phyloP scores from a whole-genome alignment of 2,888 invertebrate species.

The Lasioglossum vierecki region DNA sequence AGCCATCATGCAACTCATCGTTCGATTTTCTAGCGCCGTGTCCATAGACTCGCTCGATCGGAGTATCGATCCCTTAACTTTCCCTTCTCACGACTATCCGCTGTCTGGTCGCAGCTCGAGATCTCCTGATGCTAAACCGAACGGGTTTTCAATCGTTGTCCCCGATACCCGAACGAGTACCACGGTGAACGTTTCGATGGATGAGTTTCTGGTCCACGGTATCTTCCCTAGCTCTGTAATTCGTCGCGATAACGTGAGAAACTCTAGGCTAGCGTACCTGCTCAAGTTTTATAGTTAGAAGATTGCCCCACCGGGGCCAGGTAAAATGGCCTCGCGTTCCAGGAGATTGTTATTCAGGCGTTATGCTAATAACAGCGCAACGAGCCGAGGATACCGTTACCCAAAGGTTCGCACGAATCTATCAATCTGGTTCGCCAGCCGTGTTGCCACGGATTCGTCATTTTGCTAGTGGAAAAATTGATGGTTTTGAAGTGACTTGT shows the following conservation, averaged over 20 bases:
- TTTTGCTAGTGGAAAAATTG: not conserved
- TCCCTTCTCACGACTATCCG: slow-evolving; percentile 55
- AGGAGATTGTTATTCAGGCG: slow-evolving; percentile 67
- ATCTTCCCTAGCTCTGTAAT: not conserved
- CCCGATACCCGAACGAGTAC: slow-evolving; percentile 5
- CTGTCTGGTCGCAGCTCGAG: not conserved
- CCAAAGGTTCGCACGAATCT: slow-evolving; percentile 37
- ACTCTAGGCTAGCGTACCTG: not conserved
- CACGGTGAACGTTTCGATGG: not conserved
- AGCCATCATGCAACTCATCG: slow-evolving; percentile 6
- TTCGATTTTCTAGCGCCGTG: slow-evolving; percentile 19
- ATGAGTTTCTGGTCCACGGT: slow-evolving; percentile 26
- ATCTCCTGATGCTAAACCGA: not conserved
- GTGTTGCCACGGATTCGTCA: slow-evolving; percentile 8
- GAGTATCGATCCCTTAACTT: slow-evolving; percentile 34
- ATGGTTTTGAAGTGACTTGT: not conserved
- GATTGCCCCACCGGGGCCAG: not conserved
- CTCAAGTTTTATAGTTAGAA: not conserved
- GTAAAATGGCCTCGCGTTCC: slow-evolving; percentile 55
- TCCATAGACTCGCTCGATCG: not conserved
- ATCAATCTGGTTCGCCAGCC: slow-evolving; percentile 31
- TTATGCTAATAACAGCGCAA: slow-evolving; percentile 62
- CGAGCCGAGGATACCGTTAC: slow-evolving; percentile 64
- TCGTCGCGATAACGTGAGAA: slow-evolving; percentile 24
- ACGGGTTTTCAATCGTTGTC: slow-evolving; percentile 7